These are phyloP conservation scores for Rhagium mordax DNA, from an alignment of 2,888 invertebrate genomes.

Conservation along the genomic window DNA sequence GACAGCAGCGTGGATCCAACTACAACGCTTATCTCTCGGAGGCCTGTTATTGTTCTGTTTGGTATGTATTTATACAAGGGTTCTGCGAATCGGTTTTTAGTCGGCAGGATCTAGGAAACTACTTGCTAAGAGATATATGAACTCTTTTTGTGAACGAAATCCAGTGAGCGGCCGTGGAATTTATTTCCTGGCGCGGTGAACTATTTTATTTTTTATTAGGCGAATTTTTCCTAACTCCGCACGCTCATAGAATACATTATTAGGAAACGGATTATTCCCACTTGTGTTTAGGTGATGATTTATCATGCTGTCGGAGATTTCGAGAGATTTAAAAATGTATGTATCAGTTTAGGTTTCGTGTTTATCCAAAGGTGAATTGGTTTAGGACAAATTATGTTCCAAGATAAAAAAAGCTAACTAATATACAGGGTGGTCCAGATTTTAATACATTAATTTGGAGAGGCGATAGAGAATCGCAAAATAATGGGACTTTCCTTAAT, in stretches of 20 bases:
- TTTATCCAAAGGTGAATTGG: not conserved
- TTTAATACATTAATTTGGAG: too few species aligned
- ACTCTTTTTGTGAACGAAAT: slow-evolving; percentile 60
- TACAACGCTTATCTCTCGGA: slow-evolving; percentile 51
- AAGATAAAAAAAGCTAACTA: not conserved
- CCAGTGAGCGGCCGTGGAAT: slow-evolving; percentile 51
- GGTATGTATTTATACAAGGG: slow-evolving; percentile 64
- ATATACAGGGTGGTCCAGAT: too few species aligned
- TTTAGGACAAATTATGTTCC: not conserved
- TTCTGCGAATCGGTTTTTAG: slow-evolving; percentile 59
- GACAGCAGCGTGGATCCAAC: slow-evolving; percentile 30
- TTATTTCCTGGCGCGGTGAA: slow-evolving; percentile 53
- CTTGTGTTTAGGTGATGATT: not conserved
- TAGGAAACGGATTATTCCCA: slow-evolving; percentile 11
- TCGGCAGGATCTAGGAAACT: slow-evolving; percentile 56
- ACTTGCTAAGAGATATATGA: slow-evolving; percentile 60
- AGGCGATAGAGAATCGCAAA: too few species aligned
- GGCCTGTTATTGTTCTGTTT: slow-evolving; percentile 59
- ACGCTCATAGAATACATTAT: slow-evolving; percentile 56
- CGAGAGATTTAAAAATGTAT: not conserved
- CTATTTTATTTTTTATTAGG: slow-evolving; percentile 51
- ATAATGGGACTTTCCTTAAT: too few species aligned
- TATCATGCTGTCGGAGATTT: not conserved
- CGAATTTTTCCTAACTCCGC: slow-evolving; percentile 53
- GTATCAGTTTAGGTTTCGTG: not conserved